These are phyloP conservation scores for Brachypodius melanocephalos DNA, from an alignment of 2,113 vertebrate genomes.

Conservation along the genomic window DNA sequence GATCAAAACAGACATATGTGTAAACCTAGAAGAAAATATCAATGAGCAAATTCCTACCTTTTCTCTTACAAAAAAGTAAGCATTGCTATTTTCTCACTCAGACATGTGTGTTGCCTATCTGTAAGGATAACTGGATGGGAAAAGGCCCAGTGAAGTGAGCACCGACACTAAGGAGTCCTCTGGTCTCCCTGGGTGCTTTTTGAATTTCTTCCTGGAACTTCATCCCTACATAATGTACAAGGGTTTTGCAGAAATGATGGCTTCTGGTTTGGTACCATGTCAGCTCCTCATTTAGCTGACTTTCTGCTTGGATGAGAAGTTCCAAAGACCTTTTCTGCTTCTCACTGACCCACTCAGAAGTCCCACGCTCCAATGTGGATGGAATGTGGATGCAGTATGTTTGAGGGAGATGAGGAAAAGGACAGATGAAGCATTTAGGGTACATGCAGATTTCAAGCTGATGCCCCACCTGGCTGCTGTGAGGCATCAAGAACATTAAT, in stretches of 20 bases:
- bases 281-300: background rate
- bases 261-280: background rate
- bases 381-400: background rate
- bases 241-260: background rate
- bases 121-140: background rate
- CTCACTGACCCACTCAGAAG: background rate
- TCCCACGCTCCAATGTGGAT: background rate
- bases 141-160: background rate
- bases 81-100: background rate
- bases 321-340: background rate
- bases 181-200: background rate
- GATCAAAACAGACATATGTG: background rate
- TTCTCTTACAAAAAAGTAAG: background rate
- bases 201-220: background rate
- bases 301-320: background rate
- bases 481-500: background rate
- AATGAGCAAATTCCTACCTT: background rate
- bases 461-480: background rate
- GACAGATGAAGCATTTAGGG: background rate
- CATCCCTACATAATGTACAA: background rate
- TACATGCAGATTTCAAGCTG: background rate
- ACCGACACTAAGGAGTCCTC: background rate
- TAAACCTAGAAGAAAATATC: background rate
- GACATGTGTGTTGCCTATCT: fast-evolving
- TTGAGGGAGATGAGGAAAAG: background rate